Evolutionary conservation across 1,140 invertebrate genomes (phyloP).

Genomic region (Drosophila leontia): DNA sequence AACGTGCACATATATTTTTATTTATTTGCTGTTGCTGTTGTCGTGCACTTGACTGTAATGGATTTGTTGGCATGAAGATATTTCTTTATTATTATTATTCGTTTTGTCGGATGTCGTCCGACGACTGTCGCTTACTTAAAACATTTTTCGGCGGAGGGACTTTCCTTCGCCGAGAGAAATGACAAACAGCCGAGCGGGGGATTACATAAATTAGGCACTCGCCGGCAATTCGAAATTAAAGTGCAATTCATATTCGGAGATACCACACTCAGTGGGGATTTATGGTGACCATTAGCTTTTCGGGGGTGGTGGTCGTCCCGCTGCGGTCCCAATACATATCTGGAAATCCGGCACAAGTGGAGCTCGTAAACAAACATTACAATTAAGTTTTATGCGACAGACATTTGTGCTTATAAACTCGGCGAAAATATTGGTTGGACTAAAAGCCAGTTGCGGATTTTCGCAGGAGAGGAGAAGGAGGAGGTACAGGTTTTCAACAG

Average conservation of each 20-base stretch:
- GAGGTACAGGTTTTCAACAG: conserved; percentile 39
- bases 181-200: conserved; percentile 62
- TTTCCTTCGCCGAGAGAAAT: conserved; percentile 53
- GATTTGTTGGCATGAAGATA: conserved; percentile 84
- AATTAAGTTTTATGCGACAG: conserved; percentile 83
- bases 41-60: conserved; percentile 82
- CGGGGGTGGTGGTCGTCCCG: conserved; percentile 23
- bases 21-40: conserved; percentile 71
- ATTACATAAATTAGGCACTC: conserved; percentile 80
- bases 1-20: conserved; percentile 49
- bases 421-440: conserved; percentile 67
- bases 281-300: conserved; percentile 58
- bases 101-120: conserved; percentile 33
- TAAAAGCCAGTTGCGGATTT: conserved; percentile 24
- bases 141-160: conserved; percentile 58
- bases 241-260: conserved; percentile 45
- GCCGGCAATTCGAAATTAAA: conserved; percentile 30
- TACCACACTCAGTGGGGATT: conserved; percentile 44
- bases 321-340: neutral
- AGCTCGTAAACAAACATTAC: conserved; percentile 82
- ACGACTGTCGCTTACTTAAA: conserved; percentile 62
- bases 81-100: conserved; percentile 61
- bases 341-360: conserved; percentile 32
- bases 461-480: neutral
- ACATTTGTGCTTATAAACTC: conserved; percentile 80